Conservation (phyloP, 2,113 vertebrate species). For the Opisthocomus hoazin region DNA sequence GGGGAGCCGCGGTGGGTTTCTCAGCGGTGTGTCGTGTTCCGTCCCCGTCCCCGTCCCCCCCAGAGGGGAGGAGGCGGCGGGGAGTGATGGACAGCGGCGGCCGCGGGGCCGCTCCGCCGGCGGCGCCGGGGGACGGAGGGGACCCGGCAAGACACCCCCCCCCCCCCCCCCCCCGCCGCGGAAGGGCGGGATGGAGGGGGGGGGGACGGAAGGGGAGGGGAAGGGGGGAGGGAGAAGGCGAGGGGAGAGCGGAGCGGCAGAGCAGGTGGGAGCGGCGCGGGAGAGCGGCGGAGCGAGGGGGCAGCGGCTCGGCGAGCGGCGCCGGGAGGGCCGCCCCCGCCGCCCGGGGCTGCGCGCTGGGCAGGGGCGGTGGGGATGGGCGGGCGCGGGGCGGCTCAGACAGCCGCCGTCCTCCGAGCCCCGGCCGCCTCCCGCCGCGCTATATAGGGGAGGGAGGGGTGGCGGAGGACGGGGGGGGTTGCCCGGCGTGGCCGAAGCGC, state of each 20-base stretch:
- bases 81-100: background rate
- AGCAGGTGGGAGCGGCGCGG: background rate
- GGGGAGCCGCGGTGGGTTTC: background rate
- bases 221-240: background rate
- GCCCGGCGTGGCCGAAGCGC: background rate
- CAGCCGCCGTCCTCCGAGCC: background rate
- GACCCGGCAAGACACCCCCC: background rate
- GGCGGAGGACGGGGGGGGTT: background rate
- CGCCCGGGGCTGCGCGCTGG: background rate
- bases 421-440: background rate
- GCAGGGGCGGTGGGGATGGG: background rate
- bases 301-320: background rate
- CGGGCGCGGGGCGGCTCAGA: slow-evolving; percentile 1
- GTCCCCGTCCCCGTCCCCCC: too few species aligned
- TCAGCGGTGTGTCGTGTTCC: too few species aligned
- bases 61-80: background rate
- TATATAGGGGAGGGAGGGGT: slow-evolving; percentile 16
- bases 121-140: background rate
- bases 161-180: background rate
- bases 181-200: background rate
- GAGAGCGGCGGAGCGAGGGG: background rate
- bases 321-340: background rate
- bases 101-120: background rate
- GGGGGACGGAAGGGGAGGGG: background rate
- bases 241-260: background rate